phyloP scores from a whole-genome alignment of 1,140 invertebrate genomes.

The Leptopilina boulardi region DNA sequence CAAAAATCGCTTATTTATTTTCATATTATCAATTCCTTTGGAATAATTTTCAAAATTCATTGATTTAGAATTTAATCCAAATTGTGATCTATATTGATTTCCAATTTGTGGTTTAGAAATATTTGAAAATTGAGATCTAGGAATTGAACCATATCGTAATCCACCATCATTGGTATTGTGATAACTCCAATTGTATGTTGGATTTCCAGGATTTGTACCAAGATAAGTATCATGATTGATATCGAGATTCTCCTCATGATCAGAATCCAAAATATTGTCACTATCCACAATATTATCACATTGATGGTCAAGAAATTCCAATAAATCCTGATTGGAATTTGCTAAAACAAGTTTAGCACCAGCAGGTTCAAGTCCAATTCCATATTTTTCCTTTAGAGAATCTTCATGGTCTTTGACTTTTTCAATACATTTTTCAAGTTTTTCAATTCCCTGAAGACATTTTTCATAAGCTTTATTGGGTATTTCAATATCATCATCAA shows the following conservation, averaged over 20 bases:
- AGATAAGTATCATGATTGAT: neutral
- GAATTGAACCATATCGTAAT: neutral
- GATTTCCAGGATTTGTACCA: neutral
- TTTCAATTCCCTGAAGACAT: slow-evolving; percentile 61
- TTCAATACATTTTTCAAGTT: slow-evolving; percentile 61
- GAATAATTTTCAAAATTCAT: neutral
- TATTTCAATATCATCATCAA: slow-evolving; percentile 43
- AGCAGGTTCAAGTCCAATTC: slow-evolving; percentile 56
- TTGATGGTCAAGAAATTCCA: neutral
- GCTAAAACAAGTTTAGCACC: slow-evolving; percentile 63
- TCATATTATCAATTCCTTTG: neutral
- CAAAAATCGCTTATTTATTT: too few species aligned
- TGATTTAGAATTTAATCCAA: neutral
- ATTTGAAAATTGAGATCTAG: neutral
- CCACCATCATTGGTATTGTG: neutral
- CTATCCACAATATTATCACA: neutral
- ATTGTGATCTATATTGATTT: neutral
- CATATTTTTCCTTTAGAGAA: slow-evolving; percentile 57
- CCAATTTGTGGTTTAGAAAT: neutral
- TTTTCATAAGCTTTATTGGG: slow-evolving; percentile 59
- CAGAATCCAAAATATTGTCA: neutral
- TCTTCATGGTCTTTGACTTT: slow-evolving; percentile 57
- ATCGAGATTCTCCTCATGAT: neutral
- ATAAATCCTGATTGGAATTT: slow-evolving; percentile 52
- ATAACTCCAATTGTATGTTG: neutral